Percentiles rank a stretch among this genome's conserved stretches.
Conservation (phyloP, 2,113 vertebrate genomes). For the Paracanthobrama guichenoti region DNA sequence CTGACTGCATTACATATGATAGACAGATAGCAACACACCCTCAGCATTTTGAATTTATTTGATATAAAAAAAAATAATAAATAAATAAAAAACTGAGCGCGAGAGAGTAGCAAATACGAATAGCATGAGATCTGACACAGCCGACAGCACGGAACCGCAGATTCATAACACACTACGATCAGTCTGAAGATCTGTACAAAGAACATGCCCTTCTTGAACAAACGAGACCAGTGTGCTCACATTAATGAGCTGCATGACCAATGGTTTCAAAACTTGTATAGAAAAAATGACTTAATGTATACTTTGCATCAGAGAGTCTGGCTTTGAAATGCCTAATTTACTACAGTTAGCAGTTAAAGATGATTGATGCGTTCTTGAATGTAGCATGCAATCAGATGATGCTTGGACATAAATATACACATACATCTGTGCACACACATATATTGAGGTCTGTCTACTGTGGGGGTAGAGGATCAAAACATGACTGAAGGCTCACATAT, state of each 20-base stretch:
- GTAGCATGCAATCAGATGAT: not conserved
- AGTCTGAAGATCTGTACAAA: constrained; percentile 14
- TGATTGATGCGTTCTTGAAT: not conserved
- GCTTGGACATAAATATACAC: constrained; percentile 12
- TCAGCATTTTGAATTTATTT: constrained; percentile 17
- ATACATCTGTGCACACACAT: constrained; percentile 28
- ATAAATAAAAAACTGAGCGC: not conserved
- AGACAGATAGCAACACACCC: not conserved
- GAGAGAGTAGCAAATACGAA: constrained; percentile 16
- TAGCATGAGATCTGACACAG: constrained; percentile 17
- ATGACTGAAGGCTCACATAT: constrained; percentile 20
- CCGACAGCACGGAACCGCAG: constrained; percentile 11
- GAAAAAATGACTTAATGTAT: not conserved
- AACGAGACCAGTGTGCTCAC: constrained; percentile 58
- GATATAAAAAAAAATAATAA: too few species aligned
- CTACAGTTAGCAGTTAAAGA: not conserved
- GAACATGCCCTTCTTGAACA: not conserved
- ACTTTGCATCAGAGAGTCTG: not conserved
- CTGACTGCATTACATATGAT: constrained; percentile 5
- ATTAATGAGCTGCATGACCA: not conserved
- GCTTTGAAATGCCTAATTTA: constrained; percentile 1
- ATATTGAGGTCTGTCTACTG: constrained; percentile 3
- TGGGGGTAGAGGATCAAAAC: constrained; percentile 10
- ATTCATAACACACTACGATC: not conserved
- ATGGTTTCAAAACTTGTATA: not conserved